Conservation (phyloP, 2,888 invertebrate genomes). For the Malacosoma neustria region DNA sequence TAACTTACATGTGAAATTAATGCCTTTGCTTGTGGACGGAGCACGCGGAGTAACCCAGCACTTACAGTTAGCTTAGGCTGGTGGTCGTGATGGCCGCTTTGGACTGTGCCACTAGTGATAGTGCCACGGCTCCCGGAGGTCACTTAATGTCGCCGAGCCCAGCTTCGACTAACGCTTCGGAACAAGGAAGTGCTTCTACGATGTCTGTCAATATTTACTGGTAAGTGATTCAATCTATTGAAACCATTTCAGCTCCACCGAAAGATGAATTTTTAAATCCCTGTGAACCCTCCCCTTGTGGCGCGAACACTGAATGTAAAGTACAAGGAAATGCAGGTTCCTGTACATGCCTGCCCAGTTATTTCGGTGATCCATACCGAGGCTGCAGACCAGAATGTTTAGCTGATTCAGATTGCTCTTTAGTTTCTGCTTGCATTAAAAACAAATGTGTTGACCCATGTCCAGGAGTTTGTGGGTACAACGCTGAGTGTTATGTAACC, state of each 20-base stretch:
- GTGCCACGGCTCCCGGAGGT: conserved; percentile 55
- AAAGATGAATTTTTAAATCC: conserved; percentile 67
- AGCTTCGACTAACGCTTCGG: conserved; percentile 74
- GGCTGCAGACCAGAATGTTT: conserved; percentile 81
- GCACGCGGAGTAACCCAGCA: conserved; percentile 74
- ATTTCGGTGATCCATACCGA: conserved; percentile 85
- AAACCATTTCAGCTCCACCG: conserved; percentile 60
- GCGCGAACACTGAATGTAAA: conserved; percentile 82
- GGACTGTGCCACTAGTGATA: conserved; percentile 60
- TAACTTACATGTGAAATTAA: conserved; percentile 66
- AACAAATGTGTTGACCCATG: conserved; percentile 82
- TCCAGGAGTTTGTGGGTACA: conserved; percentile 80
- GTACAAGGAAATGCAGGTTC: conserved; percentile 83
- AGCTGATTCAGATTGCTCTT: conserved; percentile 78
- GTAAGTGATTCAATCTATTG: conserved; percentile 55
- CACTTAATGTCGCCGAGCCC: conserved; percentile 66
- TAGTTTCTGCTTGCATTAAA: conserved; percentile 76
- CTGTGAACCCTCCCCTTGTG: conserved; percentile 79
- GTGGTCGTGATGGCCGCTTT: conserved; percentile 59
- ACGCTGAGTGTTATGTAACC: conserved; percentile 78
- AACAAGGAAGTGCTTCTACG: conserved; percentile 67
- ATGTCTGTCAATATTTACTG: conserved; percentile 43
- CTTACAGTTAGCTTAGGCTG: conserved; percentile 74
- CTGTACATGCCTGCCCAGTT: conserved; percentile 81
- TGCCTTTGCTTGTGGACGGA: conserved; percentile 70